Evolutionary conservation across 2,113 vertebrate genomes (phyloP).

Genomic region (Coryphaenoides rupestris): DNA sequence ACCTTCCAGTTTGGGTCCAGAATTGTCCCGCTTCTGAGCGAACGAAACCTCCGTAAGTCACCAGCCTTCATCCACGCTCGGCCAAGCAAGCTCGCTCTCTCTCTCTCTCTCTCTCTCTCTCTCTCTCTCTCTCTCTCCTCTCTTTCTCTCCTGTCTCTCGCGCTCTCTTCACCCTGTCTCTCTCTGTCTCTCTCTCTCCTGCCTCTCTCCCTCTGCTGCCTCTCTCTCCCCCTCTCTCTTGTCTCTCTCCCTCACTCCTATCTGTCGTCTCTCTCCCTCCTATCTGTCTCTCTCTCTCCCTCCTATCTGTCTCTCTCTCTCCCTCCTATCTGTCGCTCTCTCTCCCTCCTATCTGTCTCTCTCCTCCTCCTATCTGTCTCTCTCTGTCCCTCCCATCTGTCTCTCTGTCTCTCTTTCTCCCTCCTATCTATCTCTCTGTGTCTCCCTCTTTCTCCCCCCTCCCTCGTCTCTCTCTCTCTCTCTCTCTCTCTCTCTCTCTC

Average conservation of each 20-base stretch:
- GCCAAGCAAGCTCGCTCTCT: slow-evolving; percentile 51
- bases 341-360: too few relatives aligned
- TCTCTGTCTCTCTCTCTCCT: slow-evolving; percentile 31
- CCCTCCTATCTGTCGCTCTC: slow-evolving; percentile 19
- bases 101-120: slow-evolving; percentile 28
- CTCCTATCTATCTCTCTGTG: slow-evolving; percentile 25
- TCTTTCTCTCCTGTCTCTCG: slow-evolving; percentile 32
- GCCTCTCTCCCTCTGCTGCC: slow-evolving; percentile 22
- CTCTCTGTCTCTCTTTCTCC: slow-evolving; percentile 35
- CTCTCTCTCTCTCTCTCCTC: slow-evolving; percentile 36
- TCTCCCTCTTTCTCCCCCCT: slow-evolving; percentile 34
- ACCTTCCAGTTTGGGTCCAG: slow-evolving; percentile 93
- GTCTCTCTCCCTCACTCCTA: too few relatives aligned
- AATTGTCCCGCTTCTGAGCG: slow-evolving; percentile 95
- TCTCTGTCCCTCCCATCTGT: slow-evolving; percentile 32
- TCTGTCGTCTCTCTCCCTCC: slow-evolving; percentile 57
- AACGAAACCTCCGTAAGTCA: slow-evolving; percentile 90
- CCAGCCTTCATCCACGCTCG: slow-evolving; percentile 60
- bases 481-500: slow-evolving; percentile 35
- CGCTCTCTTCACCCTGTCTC: too few relatives aligned
- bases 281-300: slow-evolving; percentile 21
- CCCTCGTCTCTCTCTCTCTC: slow-evolving; percentile 34
- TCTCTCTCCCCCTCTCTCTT: slow-evolving; percentile 49
- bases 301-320: slow-evolving; percentile 39
- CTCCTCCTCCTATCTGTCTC: slow-evolving; percentile 45